phyloP scores from a whole-genome alignment of 2,797 vertebrate species.

The Corythornis leucogaster region DNA sequence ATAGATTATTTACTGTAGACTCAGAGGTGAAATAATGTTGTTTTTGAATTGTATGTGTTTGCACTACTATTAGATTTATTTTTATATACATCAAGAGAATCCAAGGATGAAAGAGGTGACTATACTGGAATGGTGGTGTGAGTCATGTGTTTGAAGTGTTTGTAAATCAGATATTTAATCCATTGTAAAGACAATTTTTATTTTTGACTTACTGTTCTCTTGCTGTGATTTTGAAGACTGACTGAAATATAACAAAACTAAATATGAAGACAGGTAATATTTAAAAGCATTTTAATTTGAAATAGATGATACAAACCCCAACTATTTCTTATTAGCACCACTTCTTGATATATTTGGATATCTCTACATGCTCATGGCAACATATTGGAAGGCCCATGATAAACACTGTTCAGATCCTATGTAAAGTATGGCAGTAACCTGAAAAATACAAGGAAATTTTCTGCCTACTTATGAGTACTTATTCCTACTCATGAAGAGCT shows the following conservation, averaged over 20 bases:
- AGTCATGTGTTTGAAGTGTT: neutral
- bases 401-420: neutral
- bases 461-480: neutral
- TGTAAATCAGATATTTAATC: neutral
- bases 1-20: neutral
- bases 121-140: neutral
- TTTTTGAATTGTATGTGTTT: neutral
- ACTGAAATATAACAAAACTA: neutral
- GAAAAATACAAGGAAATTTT: neutral
- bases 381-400: neutral
- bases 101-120: neutral
- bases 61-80: neutral
- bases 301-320: neutral
- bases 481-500: neutral
- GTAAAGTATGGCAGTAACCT: neutral
- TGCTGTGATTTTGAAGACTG: neutral
- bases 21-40: neutral
- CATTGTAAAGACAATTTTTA: neutral
- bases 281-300: neutral
- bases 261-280: neutral
- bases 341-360: neutral
- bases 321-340: neutral
- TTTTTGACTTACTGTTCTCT: neutral
- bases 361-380: neutral
- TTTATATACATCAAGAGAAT: neutral